Evolutionary conservation across 1,140 invertebrate genomes (phyloP).

Genomic region (Sarcophaga bullata): DNA sequence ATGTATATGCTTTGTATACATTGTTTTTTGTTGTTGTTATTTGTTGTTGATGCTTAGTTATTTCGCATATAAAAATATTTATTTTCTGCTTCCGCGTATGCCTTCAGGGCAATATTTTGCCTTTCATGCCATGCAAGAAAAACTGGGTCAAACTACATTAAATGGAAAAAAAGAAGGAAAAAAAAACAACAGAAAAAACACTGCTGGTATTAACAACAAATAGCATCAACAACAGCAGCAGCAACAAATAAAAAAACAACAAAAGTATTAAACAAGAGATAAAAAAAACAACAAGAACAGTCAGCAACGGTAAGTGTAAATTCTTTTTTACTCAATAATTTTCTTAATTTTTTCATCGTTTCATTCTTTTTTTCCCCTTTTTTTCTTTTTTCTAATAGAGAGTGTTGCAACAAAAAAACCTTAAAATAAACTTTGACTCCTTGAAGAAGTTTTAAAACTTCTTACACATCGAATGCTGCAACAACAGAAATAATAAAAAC

Average conservation of each 20-base stretch:
- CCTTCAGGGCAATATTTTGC: conserved; percentile 3
- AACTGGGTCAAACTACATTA: conserved; percentile 9
- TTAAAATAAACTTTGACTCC: conserved; percentile 11
- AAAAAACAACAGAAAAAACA: neutral
- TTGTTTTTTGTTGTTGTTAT: too few species aligned
- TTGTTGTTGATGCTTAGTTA: neutral
- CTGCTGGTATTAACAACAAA: neutral
- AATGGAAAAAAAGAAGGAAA: neutral
- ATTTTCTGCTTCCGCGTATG: conserved; percentile 13
- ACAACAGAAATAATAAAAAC: neutral
- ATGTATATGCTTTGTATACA: too few species aligned
- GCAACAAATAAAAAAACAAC: neutral
- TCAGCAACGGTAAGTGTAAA: neutral
- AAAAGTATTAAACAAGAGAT: conserved; percentile 2
- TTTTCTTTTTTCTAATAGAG: neutral
- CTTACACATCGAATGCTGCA: neutral
- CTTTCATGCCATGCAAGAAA: neutral
- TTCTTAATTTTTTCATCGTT: too few species aligned
- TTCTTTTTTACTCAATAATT: neutral
- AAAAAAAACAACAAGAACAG: neutral
- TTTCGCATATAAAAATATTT: conserved; percentile 11
- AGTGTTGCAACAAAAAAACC: neutral
- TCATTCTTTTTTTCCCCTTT: too few species aligned
- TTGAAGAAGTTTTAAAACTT: conserved; percentile 11
- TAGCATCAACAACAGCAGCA: neutral